A percentile compares a stretch with the other conserved stretches of the same genome.
phyloP scores from a whole-genome alignment of 30 jellyfish, hydroid and myxozoan species.

The Hydractinia echinata region DNA sequence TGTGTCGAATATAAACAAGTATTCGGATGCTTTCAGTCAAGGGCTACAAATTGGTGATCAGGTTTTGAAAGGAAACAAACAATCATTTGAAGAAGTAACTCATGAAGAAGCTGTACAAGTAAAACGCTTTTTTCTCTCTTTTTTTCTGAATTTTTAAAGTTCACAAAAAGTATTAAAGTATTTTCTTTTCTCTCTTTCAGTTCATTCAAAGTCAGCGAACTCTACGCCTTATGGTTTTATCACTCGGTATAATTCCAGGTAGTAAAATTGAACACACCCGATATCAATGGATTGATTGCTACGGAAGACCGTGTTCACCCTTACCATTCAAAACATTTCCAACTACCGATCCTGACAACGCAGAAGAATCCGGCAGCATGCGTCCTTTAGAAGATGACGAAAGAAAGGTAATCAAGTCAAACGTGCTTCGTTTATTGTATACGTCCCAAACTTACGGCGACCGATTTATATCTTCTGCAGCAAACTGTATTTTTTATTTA shows the following conservation, averaged over 20 bases:
- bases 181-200: constrained; percentile 18
- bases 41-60: constrained; percentile 74
- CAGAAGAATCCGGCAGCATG: constrained; percentile 24
- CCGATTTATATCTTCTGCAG: too few relatives aligned
- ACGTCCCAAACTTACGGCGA: too few relatives aligned
- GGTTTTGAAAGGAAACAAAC: constrained; percentile 54
- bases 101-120: constrained; percentile 72
- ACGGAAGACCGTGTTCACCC: constrained; percentile 84
- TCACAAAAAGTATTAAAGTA: too few relatives aligned
- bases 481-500: not conserved
- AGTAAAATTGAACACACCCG: constrained; percentile 55
- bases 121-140: not conserved
- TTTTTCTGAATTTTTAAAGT: not conserved
- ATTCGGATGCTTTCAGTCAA: constrained; percentile 65
- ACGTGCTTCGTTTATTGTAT: too few relatives aligned
- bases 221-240: constrained; percentile 50
- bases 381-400: constrained; percentile 56
- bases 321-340: not conserved
- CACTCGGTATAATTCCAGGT: constrained; percentile 72
- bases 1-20: constrained; percentile 57
- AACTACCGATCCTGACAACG: constrained; percentile 3
- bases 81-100: constrained; percentile 39
- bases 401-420: constrained; percentile 43
- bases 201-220: constrained; percentile 50
- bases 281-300: constrained; percentile 81